Evolutionary conservation across 2,113 vertebrate genomes (phyloP), one percentile per base, ranked within the genome.

Genomic region (Peucedramus taeniatus): DNA sequence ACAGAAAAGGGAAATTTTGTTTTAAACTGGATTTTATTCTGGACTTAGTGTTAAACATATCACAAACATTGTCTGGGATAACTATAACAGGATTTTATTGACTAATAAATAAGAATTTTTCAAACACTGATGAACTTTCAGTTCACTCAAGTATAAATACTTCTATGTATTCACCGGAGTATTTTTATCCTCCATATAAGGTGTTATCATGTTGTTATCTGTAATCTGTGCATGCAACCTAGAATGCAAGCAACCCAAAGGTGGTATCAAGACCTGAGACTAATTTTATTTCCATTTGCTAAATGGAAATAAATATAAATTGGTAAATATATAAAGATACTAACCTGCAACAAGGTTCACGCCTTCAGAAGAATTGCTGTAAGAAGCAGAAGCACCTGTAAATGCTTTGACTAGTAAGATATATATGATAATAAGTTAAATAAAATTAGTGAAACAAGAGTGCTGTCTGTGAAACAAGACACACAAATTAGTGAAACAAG

Each of bases 301-400:
- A 83, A 77, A 90, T 53, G 11, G 31, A 53, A 64, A 53, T 35
- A 53, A 28, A 42, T 51, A 51, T 14, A n/a, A 78, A 78, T 75
- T 93, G 27, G 8, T 51, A 79, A 84, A 91, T 47, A 45, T 16
- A 39, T 54, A 51, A 69, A 53, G 33, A 49, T 30, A 97, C 98
- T 98, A 83, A 99, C 99, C 97, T 42, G 89, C 57, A 77, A 99
- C 98, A 44, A 99, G 99, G 49, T 87, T 96, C 47, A 98, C 50
- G 0, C 81, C 88, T 96, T 99, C 99, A 91, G 98, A 98, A 74
- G 95, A 96, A 91, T 77, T 94, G 63, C 98, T 98, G 97, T n/a
- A 97, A 97, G 42, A 97, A 96, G 18, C 17, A 96, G 26, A 94
- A 96, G 18, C 19, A 83, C 26, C 64, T 88, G 74, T 94, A 64